A percentile compares a stretch with the other conserved stretches of the same genome.
phyloP scores from a whole-genome alignment of 1,140 invertebrate species.

The Diorhabda elongata region DNA sequence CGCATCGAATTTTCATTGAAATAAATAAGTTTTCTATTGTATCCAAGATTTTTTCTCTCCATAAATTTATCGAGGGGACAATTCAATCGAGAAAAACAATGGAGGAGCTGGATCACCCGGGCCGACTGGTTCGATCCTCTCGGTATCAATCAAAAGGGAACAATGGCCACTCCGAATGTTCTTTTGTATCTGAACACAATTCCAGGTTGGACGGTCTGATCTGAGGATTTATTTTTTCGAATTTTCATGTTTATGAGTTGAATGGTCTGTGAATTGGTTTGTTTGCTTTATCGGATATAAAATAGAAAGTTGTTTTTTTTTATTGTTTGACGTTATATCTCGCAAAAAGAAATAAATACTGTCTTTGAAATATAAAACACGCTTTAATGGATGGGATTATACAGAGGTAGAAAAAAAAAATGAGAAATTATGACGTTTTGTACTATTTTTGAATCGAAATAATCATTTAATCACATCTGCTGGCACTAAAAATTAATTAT shows the following conservation, averaged over 20 bases:
- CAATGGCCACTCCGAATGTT: background rate
- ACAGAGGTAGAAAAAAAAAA: no score
- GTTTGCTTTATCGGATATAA: no score
- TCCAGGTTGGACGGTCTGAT: background rate
- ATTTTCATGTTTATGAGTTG: background rate
- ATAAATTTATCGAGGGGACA: background rate
- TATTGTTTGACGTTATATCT: no score
- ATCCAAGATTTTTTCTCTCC: background rate
- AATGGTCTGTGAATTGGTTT: background rate
- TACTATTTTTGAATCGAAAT: no score
- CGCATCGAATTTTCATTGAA: background rate
- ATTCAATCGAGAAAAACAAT: constrained; percentile 1
- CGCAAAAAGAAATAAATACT: no score
- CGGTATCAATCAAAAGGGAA: background rate
- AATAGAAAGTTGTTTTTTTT: no score
- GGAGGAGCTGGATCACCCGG: background rate
- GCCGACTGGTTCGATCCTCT: background rate
- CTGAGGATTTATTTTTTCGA: background rate
- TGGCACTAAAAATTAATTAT: no score
- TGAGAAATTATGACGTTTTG: no score
- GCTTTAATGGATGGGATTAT: no score
- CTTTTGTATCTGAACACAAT: background rate
- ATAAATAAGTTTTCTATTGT: background rate
- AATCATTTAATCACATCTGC: no score
- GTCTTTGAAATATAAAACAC: no score